Evolutionary conservation across 1,140 invertebrate genomes (phyloP).

Genomic region (Himalopsyche phryganea): DNA sequence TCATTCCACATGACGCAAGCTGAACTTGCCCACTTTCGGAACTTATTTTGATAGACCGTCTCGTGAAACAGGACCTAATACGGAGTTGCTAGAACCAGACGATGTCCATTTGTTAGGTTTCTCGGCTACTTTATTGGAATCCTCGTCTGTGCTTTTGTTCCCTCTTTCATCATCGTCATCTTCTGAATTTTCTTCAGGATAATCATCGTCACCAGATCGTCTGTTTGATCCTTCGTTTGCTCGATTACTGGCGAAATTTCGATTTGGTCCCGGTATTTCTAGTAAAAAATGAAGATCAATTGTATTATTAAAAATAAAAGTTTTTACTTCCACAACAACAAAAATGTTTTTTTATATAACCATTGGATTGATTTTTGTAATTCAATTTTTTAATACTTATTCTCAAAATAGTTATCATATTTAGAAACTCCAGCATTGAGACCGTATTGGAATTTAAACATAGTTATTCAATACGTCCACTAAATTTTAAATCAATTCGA

Average conservation of each 20-base stretch:
- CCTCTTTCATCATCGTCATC: constrained; percentile 4
- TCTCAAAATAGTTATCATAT: too few relatives aligned
- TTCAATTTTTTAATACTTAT: too few relatives aligned
- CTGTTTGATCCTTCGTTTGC: constrained; percentile 6
- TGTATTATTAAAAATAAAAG: too few relatives aligned
- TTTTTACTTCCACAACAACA: too few relatives aligned
- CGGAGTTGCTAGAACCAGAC: constrained; percentile 24
- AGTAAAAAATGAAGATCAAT: constrained; percentile 3
- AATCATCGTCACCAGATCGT: constrained; percentile 21
- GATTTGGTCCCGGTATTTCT: constrained; percentile 29
- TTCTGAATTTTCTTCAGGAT: constrained; percentile 18
- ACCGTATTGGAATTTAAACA: too few relatives aligned
- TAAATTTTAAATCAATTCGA: too few relatives aligned
- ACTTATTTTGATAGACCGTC: constrained; percentile 15
- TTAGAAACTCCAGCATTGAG: too few relatives aligned
- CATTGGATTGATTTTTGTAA: too few relatives aligned
- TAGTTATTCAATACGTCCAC: too few relatives aligned
- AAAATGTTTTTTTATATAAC: too few relatives aligned
- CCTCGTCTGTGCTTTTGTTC: constrained; percentile 7
- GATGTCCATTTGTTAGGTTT: constrained; percentile 27
- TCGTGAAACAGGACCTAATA: constrained; percentile 7
- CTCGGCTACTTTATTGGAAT: constrained; percentile 22
- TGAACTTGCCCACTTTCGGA: constrained; percentile 14
- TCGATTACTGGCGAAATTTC: not conserved
- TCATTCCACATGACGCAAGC: constrained; percentile 4